phyloP scores from a whole-genome alignment of 1,140 invertebrate genomes.

The Bombus polaris region DNA sequence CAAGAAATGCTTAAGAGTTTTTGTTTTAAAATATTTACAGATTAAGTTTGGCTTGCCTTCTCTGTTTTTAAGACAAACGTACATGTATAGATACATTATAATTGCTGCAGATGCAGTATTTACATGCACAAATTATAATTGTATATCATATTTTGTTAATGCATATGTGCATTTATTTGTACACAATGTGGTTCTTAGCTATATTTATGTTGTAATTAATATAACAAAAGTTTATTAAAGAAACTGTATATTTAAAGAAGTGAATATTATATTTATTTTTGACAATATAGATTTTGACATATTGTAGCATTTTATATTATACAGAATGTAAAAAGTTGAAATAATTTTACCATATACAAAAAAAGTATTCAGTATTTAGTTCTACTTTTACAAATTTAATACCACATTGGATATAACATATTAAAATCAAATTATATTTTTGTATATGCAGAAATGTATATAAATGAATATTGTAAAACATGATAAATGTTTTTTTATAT shows the following conservation, averaged over 20 bases:
- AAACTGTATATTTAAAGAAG: neutral
- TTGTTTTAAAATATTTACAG: conserved; percentile 51
- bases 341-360: conserved; percentile 16
- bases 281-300: neutral
- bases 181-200: conserved; percentile 12
- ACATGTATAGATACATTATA: neutral
- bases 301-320: conserved; percentile 4
- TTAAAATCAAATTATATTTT: conserved; percentile 29
- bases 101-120: neutral
- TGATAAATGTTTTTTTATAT: no score
- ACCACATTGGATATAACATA: neutral
- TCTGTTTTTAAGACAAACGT: conserved; percentile 35
- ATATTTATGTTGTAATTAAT: neutral
- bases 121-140: conserved; percentile 21
- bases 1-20: conserved; percentile 3
- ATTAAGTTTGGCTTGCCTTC: conserved; percentile 47
- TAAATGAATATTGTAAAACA: conserved; percentile 6
- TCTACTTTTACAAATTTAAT: conserved; percentile 29
- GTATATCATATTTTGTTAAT: conserved; percentile 4
- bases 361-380: neutral
- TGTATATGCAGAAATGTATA: conserved; percentile 11
- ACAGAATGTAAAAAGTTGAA: neutral
- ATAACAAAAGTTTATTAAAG: conserved; percentile 23
- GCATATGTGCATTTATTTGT: conserved; percentile 34
- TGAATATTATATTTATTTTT: conserved; percentile 23